These are phyloP conservation scores for Burhinus bistriatus DNA, from an alignment of 2,113 vertebrate genomes.

Conservation along the genomic window DNA sequence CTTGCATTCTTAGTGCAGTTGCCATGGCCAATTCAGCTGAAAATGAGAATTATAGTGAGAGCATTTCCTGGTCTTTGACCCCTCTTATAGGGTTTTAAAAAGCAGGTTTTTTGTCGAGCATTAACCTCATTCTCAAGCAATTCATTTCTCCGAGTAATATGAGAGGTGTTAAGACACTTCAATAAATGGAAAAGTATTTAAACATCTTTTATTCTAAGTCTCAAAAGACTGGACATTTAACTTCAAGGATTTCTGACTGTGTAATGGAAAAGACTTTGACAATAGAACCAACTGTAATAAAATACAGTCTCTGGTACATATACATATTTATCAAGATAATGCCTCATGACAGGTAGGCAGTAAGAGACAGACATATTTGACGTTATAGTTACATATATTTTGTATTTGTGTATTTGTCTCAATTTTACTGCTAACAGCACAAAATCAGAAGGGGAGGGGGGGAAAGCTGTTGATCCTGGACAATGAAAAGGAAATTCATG, in stretches of 20 bases:
- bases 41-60: slow-evolving; percentile 75
- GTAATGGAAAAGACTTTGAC: slow-evolving; percentile 24
- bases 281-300: slow-evolving; percentile 34
- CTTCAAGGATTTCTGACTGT: slow-evolving; percentile 43
- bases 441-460: background rate
- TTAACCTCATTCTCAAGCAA: slow-evolving; percentile 67
- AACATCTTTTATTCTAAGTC: slow-evolving; percentile 54
- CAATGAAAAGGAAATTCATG: background rate
- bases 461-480: background rate
- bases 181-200: slow-evolving; percentile 62
- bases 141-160: slow-evolving; percentile 64
- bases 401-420: background rate
- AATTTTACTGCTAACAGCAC: background rate
- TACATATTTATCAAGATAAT: slow-evolving; percentile 8
- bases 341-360: background rate
- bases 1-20: slow-evolving; percentile 69
- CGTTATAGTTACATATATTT: background rate
- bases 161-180: slow-evolving; percentile 66
- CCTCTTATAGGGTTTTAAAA: slow-evolving; percentile 71
- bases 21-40: slow-evolving; percentile 72
- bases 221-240: slow-evolving; percentile 59
- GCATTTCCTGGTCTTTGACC: slow-evolving; percentile 77
- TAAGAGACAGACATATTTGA: background rate
- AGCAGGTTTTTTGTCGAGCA: slow-evolving; percentile 65
- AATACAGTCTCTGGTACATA: slow-evolving; percentile 11